phyloP scores from a whole-genome alignment of 2,113 vertebrate species.

The Cyphomyrus discorhynchus region DNA sequence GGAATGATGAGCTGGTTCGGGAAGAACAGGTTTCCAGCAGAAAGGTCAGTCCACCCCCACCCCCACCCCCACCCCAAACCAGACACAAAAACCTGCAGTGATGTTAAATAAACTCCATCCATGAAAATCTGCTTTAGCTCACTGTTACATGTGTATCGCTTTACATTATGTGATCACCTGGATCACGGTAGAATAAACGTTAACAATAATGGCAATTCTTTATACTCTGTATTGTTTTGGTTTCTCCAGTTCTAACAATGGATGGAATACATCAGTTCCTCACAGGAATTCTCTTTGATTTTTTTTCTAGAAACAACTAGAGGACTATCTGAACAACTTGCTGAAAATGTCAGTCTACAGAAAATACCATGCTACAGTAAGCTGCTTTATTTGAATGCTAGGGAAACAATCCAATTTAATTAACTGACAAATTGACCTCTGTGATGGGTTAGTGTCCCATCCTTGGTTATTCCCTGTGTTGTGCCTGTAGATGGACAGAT shows the following conservation, averaged over 20 bases:
- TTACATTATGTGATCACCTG: not conserved
- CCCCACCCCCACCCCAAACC: not conserved
- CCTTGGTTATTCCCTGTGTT: not conserved
- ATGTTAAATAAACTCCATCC: not conserved
- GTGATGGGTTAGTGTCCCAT: not conserved
- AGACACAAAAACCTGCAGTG: not conserved
- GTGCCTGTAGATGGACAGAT: not conserved
- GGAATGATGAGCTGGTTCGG: conserved; percentile 69
- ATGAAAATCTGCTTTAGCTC: not conserved
- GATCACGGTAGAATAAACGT: not conserved
- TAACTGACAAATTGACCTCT: not conserved
- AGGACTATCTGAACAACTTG: conserved; percentile 91
- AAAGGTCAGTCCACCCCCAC: conserved; percentile 61
- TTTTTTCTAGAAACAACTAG: conserved; percentile 82
- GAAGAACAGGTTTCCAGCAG: conserved; percentile 89
- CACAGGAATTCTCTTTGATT: conserved; percentile 21
- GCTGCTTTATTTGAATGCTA: conserved; percentile 32
- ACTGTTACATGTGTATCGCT: not conserved
- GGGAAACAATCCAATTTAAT: not conserved
- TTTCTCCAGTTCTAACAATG: not conserved
- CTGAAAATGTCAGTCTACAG: conserved; percentile 89
- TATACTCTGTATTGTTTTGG: not conserved
- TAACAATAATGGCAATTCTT: not conserved
- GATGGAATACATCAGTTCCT: not conserved
- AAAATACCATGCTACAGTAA: conserved; percentile 93